A percentile compares a stretch with the other conserved stretches of the same genome.
phyloP scores from a whole-genome alignment of 2,113 vertebrate species.

The Tonatia bakeri region DNA sequence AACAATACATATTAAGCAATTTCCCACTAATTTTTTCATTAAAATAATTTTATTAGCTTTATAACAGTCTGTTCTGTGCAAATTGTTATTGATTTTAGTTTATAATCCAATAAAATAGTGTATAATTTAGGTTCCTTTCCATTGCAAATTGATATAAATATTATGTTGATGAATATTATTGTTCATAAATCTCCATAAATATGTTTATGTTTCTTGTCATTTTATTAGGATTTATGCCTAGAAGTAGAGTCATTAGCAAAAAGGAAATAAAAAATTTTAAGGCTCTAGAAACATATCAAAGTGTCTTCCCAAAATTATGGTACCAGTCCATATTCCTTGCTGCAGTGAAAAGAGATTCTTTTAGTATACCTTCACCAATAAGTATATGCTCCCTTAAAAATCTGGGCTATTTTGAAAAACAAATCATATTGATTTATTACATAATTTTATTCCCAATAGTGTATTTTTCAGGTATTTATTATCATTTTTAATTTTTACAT shows the following conservation, averaged over 20 bases:
- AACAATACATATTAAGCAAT: background rate
- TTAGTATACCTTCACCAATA: background rate
- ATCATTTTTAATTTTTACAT: slow-evolving; percentile 21
- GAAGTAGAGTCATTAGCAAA: background rate
- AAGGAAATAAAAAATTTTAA: background rate
- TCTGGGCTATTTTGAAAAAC: slow-evolving; percentile 4
- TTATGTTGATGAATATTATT: background rate
- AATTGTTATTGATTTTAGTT: background rate
- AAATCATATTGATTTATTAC: background rate
- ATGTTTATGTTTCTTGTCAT: background rate
- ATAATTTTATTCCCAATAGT: background rate
- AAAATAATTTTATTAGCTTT: slow-evolving; percentile 24
- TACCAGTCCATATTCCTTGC: background rate
- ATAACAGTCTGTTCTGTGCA: background rate
- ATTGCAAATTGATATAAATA: slow-evolving; percentile 11
- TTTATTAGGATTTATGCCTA: background rate
- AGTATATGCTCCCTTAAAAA: slow-evolving; percentile 20
- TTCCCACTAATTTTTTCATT: background rate
- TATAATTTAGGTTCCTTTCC: background rate
- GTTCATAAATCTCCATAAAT: background rate
- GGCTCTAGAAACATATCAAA: background rate
- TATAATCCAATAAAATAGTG: background rate
- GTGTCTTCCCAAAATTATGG: background rate
- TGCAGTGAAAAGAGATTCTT: background rate
- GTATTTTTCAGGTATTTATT: slow-evolving; percentile 14